Evolutionary conservation across 2,797 vertebrate species (phyloP).

Genomic region (Micromesistius poutassou): DNA sequence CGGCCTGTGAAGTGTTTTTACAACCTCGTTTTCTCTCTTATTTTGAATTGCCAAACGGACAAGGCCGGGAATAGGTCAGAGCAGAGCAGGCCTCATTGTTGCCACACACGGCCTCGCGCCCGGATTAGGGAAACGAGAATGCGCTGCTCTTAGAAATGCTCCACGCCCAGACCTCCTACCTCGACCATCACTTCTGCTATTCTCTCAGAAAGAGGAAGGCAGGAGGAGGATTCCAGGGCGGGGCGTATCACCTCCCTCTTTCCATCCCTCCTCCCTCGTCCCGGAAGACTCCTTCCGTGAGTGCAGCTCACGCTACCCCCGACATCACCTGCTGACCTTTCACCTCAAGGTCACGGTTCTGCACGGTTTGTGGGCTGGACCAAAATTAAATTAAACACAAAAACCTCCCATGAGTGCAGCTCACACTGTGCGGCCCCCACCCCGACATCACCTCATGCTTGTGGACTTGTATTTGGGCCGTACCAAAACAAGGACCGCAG

Average conservation of each 20-base stretch:
- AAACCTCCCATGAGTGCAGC: not conserved
- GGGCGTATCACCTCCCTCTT: conserved; percentile 7
- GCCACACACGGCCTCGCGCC: conserved; percentile 36
- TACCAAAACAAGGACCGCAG: not conserved
- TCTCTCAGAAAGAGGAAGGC: conserved; percentile 56
- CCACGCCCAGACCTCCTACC: conserved; percentile 47
- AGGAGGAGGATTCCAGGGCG: conserved; percentile 11
- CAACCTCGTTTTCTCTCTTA: not conserved
- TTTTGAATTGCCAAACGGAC: too few species aligned
- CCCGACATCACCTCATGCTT: not conserved
- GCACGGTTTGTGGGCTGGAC: too few species aligned
- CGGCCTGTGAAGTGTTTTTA: not conserved
- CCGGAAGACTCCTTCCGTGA: not conserved
- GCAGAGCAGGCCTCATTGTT: conserved; percentile 21
- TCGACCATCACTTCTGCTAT: conserved; percentile 67
- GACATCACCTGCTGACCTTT: not conserved
- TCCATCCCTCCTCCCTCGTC: conserved; percentile 22
- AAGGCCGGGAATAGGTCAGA: not conserved
- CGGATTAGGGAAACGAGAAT: conserved; percentile 69
- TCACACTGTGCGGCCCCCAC: not conserved
- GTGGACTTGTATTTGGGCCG: not conserved
- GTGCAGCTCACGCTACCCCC: too few species aligned
- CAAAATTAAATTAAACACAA: too few species aligned
- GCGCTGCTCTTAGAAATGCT: conserved; percentile 46
- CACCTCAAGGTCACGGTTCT: not conserved